Conservation (phyloP, 2,888 invertebrate genomes). For the Agrotis puta region DNA sequence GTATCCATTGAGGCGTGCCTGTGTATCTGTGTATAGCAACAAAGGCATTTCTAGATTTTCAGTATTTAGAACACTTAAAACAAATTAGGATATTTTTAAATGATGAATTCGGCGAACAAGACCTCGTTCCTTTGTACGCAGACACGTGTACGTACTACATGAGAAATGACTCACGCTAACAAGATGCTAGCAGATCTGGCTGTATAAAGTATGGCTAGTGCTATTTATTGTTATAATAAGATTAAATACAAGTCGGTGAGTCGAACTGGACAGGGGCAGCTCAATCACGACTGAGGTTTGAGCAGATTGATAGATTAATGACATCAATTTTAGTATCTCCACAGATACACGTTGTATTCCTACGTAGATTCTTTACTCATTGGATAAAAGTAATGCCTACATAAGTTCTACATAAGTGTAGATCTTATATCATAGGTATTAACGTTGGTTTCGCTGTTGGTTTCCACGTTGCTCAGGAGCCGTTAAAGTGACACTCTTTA, state of each 20-base stretch:
- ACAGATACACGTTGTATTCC: neutral
- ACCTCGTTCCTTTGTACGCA: conserved; percentile 46
- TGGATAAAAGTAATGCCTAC: neutral
- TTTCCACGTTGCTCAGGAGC: no score
- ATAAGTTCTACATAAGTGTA: neutral
- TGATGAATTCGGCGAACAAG: conserved; percentile 34
- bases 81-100: conserved; percentile 50
- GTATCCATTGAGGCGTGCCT: no score
- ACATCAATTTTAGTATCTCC: conserved; percentile 26
- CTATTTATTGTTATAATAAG: conserved; percentile 50
- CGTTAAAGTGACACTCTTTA: no score
- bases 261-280: conserved; percentile 22
- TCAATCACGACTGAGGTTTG: conserved; percentile 31
- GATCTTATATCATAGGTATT: neutral
- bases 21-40: neutral
- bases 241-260: conserved; percentile 40
- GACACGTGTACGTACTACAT: conserved; percentile 6
- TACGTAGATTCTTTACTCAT: neutral
- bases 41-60: neutral
- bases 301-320: conserved; percentile 38
- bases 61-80: conserved; percentile 37
- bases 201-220: conserved; percentile 18
- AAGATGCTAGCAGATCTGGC: conserved; percentile 3
- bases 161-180: conserved; percentile 42
- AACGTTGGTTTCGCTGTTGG: no score